Base-by-base conservation (phyloP, 2,797 vertebrate genomes). In the Valencia hispanica region DNA sequence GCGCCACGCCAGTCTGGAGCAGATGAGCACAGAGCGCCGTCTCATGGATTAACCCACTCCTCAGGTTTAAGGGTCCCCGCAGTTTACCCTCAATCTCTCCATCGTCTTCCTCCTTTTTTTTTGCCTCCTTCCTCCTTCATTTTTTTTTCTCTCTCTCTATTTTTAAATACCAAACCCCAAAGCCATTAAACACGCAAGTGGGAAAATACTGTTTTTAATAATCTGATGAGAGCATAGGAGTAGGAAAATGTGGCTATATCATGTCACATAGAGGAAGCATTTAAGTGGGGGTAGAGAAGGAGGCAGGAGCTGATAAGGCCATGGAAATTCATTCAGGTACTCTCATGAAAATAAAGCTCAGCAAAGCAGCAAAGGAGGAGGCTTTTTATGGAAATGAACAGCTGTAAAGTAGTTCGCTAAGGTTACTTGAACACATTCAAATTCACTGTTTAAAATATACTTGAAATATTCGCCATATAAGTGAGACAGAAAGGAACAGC, bases 311-410 rank as follows among this genome's bases (percentile, higher is more conserved):
- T 79, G 88, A 93, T 87, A 91, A 89, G 85, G 83, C 65, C 41
- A 88, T 77, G 85, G 84, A 85, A 91, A 90, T 89, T 86, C 82
- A 90, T 87, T 86, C 86, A 89, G 80, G 83, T 85, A 72, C 81
- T 88, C 71, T 80, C 81, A 88, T 86, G 63, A 84, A 85, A 77
- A 68, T 80, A 73, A 82, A 87, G 84, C 75, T 87, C 45, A 41
- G 68, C 72, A 79, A 79, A 70, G 57, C 82, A 68, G 78, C 74
- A 72, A 78, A 81, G 68, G 65, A 63, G 68, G 39, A 0, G 63
- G 78, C 9, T 83, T 87, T 61, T 86, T 78, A 77, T 79, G 84
- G 57, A 83, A 88, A 91, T 89, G 36, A 86, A 80, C 72, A 53
- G 57, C 41, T 57, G 73, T 75, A 12, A 30, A 30, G 43, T 25